phyloP scores from a whole-genome alignment of 2,113 vertebrate species.

The Saimiri boliviensis region DNA sequence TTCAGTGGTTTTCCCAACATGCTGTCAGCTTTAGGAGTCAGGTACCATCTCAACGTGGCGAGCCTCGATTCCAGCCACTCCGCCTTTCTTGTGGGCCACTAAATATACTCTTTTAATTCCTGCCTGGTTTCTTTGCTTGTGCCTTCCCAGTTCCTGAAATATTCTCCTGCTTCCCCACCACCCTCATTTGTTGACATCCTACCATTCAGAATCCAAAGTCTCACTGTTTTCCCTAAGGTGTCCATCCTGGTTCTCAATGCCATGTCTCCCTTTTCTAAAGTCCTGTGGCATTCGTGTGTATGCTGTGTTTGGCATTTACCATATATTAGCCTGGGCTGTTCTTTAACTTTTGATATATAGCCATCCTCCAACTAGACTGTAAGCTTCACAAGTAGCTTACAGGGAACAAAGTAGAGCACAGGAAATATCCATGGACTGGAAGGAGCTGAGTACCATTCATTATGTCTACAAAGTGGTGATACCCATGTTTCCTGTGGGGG shows the following conservation, averaged over 20 bases:
- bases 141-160: not conserved
- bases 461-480: fast-evolving
- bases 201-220: not conserved
- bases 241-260: not conserved
- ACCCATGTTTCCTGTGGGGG: not conserved
- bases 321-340: not conserved
- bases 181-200: not conserved
- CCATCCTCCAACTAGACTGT: not conserved
- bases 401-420: not conserved
- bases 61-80: not conserved
- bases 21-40: not conserved
- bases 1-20: not conserved
- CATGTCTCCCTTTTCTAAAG: not conserved
- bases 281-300: fast-evolving
- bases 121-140: not conserved
- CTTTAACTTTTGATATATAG: not conserved
- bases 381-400: not conserved
- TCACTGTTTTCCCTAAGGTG: not conserved
- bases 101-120: not conserved
- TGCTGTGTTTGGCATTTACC: not conserved
- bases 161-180: not conserved
- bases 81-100: not conserved
- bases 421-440: not conserved
- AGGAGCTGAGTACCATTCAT: not conserved
- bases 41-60: not conserved